A percentile compares a stretch with the other conserved stretches of the same genome.
These are phyloP conservation scores for Alligator mississippiensis DNA, from an alignment of 2,113 vertebrate species.

Conservation along the genomic window DNA sequence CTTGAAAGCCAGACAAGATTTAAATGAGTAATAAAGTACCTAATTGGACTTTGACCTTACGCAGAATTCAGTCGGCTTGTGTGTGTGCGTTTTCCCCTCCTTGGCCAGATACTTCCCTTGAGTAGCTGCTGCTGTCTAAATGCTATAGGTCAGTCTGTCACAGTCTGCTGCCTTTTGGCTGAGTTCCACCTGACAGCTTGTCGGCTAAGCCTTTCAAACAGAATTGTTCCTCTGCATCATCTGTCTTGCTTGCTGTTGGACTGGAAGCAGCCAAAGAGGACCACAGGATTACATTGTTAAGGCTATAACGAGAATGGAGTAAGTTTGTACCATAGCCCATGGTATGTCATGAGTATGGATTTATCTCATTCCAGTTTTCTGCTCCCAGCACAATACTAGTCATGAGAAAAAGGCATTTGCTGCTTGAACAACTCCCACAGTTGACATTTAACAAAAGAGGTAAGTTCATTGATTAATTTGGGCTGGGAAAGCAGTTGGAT, in stretches of 20 bases:
- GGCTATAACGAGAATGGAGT: fast-evolving
- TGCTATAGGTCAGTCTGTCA: not conserved
- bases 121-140: not conserved
- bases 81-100: not conserved
- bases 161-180: constrained; percentile 44
- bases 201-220: not conserved
- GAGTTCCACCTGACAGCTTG: constrained; percentile 35
- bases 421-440: not conserved
- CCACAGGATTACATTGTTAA: fast-evolving
- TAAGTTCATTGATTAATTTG: not conserved
- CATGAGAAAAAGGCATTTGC: not conserved
- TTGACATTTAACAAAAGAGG: not conserved
- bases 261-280: not conserved
- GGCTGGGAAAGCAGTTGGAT: not conserved
- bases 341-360: fast-evolving
- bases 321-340: fast-evolving
- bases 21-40: not conserved
- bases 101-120: fast-evolving
- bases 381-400: fast-evolving
- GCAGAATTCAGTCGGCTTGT: fast-evolving
- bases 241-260: fast-evolving
- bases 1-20: not conserved
- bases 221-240: not conserved
- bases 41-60: fast-evolving
- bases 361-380: not conserved